Conservation (phyloP, 2,113 vertebrate genomes). For the Cettia cetti region DNA sequence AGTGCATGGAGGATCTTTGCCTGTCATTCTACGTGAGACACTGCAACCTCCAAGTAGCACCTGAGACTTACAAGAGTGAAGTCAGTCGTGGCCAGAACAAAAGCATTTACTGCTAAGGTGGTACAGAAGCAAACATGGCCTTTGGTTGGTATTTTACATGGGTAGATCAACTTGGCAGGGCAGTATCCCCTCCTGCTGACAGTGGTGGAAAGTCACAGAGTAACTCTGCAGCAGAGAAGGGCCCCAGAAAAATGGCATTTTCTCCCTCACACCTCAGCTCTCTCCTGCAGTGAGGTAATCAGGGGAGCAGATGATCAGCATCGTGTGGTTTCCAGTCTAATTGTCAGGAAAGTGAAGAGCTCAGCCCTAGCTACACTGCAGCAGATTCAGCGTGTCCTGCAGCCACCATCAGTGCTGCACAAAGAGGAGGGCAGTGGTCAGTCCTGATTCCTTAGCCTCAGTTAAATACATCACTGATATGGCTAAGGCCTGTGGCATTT, state of each 20-base stretch:
- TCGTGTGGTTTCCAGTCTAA: slow-evolving; percentile 38
- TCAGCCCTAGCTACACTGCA: slow-evolving; percentile 9
- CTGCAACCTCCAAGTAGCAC: not conserved
- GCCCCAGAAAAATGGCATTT: not conserved
- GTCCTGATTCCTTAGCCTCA: not conserved
- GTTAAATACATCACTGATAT: not conserved
- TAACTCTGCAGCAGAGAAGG: not conserved
- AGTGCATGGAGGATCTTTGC: not conserved
- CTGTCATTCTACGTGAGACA: not conserved
- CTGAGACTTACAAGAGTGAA: rapidly evolving
- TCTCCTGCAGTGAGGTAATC: not conserved
- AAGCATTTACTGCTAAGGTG: not conserved
- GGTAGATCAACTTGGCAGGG: not conserved
- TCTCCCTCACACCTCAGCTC: not conserved
- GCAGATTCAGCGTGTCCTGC: not conserved
- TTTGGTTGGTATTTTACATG: not conserved
- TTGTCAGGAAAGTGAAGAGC: slow-evolving; percentile 23
- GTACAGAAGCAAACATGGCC: not conserved
- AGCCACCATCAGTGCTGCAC: not conserved
- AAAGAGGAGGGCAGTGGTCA: not conserved
- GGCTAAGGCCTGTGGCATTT: not conserved
- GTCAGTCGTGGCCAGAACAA: not conserved
- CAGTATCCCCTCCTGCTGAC: not conserved
- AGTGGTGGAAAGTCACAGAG: not conserved
- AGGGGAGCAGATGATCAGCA: slow-evolving; percentile 12